Percentiles rank a stretch among this genome's conserved stretches.
phyloP scores from a whole-genome alignment of 2,888 invertebrate genomes.

The Lepidonotus clava region DNA sequence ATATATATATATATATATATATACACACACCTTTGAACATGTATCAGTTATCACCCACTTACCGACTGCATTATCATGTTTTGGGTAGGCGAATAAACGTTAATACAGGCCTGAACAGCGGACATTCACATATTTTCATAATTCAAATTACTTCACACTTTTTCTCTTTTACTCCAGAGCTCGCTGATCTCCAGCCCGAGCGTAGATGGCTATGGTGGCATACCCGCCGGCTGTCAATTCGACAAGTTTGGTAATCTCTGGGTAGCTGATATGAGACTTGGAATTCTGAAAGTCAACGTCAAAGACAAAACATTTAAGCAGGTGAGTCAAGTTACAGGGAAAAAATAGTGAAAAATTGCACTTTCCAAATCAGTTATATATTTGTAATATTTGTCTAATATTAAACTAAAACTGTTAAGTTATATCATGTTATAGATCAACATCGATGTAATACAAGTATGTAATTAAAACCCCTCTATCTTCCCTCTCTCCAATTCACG shows the following conservation, averaged over 20 bases:
- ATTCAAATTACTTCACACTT: not conserved
- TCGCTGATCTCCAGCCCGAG: constrained; percentile 69
- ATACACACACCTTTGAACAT: not conserved
- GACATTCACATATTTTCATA: not conserved
- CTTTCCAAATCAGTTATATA: too few species aligned
- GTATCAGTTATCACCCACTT: too few species aligned
- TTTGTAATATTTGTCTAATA: too few species aligned
- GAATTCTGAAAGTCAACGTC: constrained; percentile 71
- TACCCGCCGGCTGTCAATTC: constrained; percentile 77
- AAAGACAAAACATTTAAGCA: constrained; percentile 69
- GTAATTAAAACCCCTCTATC: too few species aligned
- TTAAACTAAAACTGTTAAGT: too few species aligned
- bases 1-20: not conserved
- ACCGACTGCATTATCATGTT: not conserved
- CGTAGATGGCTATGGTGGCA: constrained; percentile 71
- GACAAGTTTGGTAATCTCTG: constrained; percentile 73
- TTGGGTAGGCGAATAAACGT: not conserved
- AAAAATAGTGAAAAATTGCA: too few species aligned
- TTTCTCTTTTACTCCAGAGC: constrained; percentile 63
- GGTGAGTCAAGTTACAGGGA: constrained; percentile 68
- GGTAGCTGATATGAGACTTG: constrained; percentile 78
- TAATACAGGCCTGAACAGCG: not conserved
- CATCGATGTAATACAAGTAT: too few species aligned
- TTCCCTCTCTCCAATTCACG: too few species aligned
- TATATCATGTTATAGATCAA: too few species aligned